These are phyloP conservation scores for Epinotia brunnichana DNA, from an alignment of 2,888 invertebrate genomes.

Conservation along the genomic window DNA sequence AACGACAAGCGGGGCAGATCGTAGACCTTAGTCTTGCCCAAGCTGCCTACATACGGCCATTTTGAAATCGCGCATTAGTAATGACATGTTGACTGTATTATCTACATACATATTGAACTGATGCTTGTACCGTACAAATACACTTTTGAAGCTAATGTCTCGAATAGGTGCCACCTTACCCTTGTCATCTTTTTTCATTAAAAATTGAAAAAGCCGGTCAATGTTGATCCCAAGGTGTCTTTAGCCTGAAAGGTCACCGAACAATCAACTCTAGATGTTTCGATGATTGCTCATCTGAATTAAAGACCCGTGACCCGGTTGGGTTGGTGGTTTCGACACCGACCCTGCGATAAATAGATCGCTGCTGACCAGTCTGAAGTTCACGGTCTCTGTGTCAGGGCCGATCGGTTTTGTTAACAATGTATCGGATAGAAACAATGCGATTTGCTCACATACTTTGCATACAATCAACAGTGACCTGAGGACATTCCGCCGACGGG, in stretches of 20 bases:
- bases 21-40: too few species aligned
- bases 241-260: conserved; percentile 50
- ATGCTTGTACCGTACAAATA: neutral
- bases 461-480: conserved; percentile 35
- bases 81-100: too few species aligned
- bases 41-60: too few species aligned
- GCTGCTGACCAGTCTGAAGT: conserved; percentile 56
- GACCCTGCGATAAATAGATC: conserved; percentile 57
- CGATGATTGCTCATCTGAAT: conserved; percentile 52
- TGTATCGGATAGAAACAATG: conserved; percentile 24
- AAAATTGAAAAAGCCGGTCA: conserved; percentile 33
- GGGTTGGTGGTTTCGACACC: conserved; percentile 59
- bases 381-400: conserved; percentile 61
- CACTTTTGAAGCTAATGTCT: neutral
- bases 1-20: too few species aligned
- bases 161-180: neutral
- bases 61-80: too few species aligned
- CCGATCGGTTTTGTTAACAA: conserved; percentile 44
- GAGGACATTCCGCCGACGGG: neutral
- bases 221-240: conserved; percentile 27
- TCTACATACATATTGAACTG: neutral
- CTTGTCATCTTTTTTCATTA: conserved; percentile 18
- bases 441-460: conserved; percentile 29
- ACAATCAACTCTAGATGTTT: conserved; percentile 55
- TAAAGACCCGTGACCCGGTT: conserved; percentile 67